Base-by-base conservation (phyloP, 1,140 invertebrate species). In the Rhopalosiphum maidis region DNA sequence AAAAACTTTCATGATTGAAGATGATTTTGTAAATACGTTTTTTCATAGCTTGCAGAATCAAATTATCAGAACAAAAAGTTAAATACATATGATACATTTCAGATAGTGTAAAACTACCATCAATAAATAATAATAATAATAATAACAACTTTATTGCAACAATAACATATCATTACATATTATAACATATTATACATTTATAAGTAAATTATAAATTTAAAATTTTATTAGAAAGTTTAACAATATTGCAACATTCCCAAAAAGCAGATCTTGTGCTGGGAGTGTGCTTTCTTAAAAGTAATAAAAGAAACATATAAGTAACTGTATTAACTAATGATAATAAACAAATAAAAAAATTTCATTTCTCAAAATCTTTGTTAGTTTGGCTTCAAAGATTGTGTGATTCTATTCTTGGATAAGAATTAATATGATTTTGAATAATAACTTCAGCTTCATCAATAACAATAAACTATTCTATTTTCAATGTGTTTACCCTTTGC, bases 381-480 rank as follows among this genome's bases (percentile, higher is more conserved):
- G 86, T 87, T n/a, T 87, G 86, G 25, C 43, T 87, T 87, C 86
- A 48, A 3, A 87, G 21, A 87, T 87, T 51, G 21, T 87, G 46
- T 7, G 86, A 87, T 21, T 87, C 43, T 18, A 87, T 87, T 35
- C 85, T 87, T 87, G 85, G 85, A 87, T 22, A 87, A 15, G 9
- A 87, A 87, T 87, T 87, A 22, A 87, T 87, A 87, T 87, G 85
- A 87, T 87, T 87, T n/a, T 37, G 25, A 46, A 87, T 37, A 87
- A 87, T 25, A 46, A 30, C 30, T 87, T 87, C 43, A n/a, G 25
- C 85, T 87, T 87, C 85, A 30, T 87, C 85, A 46, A 4, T 87
- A n/a, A 87, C 41, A 18, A 25, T 37, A 37, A 37, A 37, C 25
- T 41, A 21, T 85, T 85, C 35, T 85, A 85, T 85, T 85, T 41